phyloP scores from a whole-genome alignment of 2,888 invertebrate genomes.

The Lypha dubia region DNA sequence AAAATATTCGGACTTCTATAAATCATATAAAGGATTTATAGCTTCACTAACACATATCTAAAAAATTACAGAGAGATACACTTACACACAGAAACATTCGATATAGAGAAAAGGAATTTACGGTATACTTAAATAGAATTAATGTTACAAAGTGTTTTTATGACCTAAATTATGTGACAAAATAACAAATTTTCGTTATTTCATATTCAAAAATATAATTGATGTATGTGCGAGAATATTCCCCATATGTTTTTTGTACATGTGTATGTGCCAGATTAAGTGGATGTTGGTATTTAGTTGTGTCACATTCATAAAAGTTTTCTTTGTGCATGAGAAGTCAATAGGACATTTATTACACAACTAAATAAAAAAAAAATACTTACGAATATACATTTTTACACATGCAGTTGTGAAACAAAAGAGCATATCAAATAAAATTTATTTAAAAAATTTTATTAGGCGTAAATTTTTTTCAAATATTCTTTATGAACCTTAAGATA shows the following conservation, averaged over 20 bases:
- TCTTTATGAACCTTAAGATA: conserved; percentile 36
- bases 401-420: not conserved
- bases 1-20: conserved; percentile 61
- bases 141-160: conserved; percentile 65
- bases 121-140: conserved; percentile 58
- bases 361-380: conserved; percentile 49
- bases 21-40: conserved; percentile 63
- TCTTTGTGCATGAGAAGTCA: conserved; percentile 12
- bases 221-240: too few species aligned
- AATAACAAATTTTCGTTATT: conserved; percentile 38
- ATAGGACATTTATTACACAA: conserved; percentile 59
- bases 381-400: conserved; percentile 44
- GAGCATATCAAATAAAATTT: conserved; percentile 35
- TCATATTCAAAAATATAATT: conserved; percentile 30
- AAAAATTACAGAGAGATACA: too few species aligned
- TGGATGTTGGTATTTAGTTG: not conserved
- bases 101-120: conserved; percentile 1
- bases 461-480: conserved; percentile 19
- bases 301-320: conserved; percentile 1
- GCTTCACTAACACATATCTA: not conserved
- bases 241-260: too few species aligned
- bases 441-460: conserved; percentile 26
- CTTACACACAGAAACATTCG: too few species aligned
- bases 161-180: conserved; percentile 62
- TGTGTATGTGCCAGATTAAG: not conserved